Base-by-base conservation (phyloP, 1,140 invertebrate genomes). In the Diprion similis region DNA sequence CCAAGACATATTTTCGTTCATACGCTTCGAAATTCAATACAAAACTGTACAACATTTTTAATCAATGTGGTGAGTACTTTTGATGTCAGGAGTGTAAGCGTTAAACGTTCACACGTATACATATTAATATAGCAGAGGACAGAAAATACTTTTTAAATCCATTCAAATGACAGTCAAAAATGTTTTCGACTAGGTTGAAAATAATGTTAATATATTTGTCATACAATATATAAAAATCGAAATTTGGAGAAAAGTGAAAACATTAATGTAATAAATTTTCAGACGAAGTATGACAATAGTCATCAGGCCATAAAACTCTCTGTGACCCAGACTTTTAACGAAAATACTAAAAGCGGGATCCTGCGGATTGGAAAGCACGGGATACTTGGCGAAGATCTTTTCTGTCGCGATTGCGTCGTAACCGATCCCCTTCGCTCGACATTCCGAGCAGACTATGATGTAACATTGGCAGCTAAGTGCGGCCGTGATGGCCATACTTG, bases 401-500 rank as follows among this genome's bases (percentile, higher is more conserved):
- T 74, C 37, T 81, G 78, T 47, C 37, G n/a, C 19, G 66, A 46
- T 4, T 79, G 76, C 68, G 77, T 78, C 11, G 71, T 73, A 7
- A 66, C 81, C 68, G 81, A 82, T 66, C 75, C 77, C 68, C 9
- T 17, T 1, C 47, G 48, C 1, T 83, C 86, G 8, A 85, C 84
- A 73, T 77, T 79, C 0, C 82, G 80, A 46, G 73, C 76, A 75
- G 68, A 7, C 71, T 81, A 76, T 79, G 84, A 73, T 79, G 82
- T 77, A 78, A 85, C 75, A 81, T 89, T 79, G 80, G 81, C 76
- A 75, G 81, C 71, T 75, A 88, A 78, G 78, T 88, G 87, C 71
- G 85, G 88, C 10, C 75, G 79, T 1, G 85, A 86, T 19, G 81
- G 87, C n/a, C 89, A 0, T 84, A 89, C 70, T 75, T 89, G 51